Percentiles rank a stretch among this genome's conserved stretches.
Evolutionary conservation across 1,140 invertebrate species (phyloP).

Genomic region (Pomacea maculata): DNA sequence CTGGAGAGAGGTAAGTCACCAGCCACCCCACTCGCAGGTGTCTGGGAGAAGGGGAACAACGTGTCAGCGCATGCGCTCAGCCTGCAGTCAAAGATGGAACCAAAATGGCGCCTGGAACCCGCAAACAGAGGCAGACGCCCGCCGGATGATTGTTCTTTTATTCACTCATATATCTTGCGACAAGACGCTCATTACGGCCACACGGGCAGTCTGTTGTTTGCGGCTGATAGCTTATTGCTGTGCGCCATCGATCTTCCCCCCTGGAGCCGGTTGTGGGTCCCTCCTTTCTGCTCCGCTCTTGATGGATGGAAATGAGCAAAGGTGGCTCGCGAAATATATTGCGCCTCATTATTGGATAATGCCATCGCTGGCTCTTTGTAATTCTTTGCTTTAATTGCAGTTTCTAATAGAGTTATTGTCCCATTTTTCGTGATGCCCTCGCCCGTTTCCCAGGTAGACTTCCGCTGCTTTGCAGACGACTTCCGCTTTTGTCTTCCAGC

Average conservation of each 20-base stretch:
- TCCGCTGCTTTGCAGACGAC: conserved; percentile 26
- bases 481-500: conserved; percentile 24
- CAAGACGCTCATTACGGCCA: conserved; percentile 10
- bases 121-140: conserved; percentile 12
- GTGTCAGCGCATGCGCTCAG: too few species aligned
- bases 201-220: not conserved
- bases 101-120: not conserved
- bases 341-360: conserved; percentile 24
- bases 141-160: conserved; percentile 1
- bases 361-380: conserved; percentile 18
- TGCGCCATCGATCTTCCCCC: not conserved
- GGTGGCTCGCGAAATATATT: conserved; percentile 14
- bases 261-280: too few species aligned
- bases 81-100: too few species aligned
- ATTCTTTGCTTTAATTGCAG: conserved; percentile 21
- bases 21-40: too few species aligned
- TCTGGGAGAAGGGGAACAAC: too few species aligned
- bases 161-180: conserved; percentile 3
- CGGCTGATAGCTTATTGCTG: conserved; percentile 16
- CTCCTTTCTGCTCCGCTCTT: conserved; percentile 2
- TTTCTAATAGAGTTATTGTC: conserved; percentile 29
- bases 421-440: conserved; percentile 18
- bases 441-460: conserved; percentile 22
- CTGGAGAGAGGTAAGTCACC: too few species aligned
- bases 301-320: conserved; percentile 22